Conservation (phyloP, 2,888 invertebrate species). For the Volucella inflata region DNA sequence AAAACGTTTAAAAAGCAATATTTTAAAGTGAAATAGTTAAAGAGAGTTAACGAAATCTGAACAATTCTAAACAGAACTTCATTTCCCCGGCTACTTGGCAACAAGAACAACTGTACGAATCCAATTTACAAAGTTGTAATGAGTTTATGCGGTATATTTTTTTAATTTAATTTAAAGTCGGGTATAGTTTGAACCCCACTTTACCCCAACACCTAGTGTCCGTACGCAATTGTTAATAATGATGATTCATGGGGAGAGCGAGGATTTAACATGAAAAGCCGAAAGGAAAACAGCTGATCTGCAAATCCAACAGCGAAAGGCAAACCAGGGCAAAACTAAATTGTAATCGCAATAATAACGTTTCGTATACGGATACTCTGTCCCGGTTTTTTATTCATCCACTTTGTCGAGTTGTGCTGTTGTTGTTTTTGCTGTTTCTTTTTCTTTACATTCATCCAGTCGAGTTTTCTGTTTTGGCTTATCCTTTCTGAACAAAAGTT, state of each 20-base stretch:
- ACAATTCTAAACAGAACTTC: too few relatives aligned
- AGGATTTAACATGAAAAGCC: background rate
- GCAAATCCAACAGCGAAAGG: constrained; percentile 27
- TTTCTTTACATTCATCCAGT: constrained; percentile 9
- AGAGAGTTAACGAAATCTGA: too few relatives aligned
- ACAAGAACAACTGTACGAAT: background rate
- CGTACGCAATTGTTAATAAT: constrained; percentile 16
- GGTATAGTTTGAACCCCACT: background rate
- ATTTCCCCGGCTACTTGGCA: too few relatives aligned
- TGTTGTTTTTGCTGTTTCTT: constrained; percentile 14
- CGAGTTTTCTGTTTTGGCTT: constrained; percentile 23
- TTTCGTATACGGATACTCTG: constrained; percentile 33
- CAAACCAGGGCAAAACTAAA: constrained; percentile 46
- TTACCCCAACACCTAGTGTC: too few relatives aligned
- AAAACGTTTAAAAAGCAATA: too few relatives aligned
- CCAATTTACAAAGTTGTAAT: constrained; percentile 46
- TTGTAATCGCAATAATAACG: constrained; percentile 64
- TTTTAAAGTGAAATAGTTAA: too few relatives aligned
- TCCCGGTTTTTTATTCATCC: constrained; percentile 47
- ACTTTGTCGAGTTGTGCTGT: background rate
- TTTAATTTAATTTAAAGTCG: constrained; percentile 11
- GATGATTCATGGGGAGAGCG: constrained; percentile 4
- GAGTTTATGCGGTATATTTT: constrained; percentile 28
- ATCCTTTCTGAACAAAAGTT: constrained; percentile 50
- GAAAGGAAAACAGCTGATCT: constrained; percentile 18